Base-by-base conservation (phyloP, 2,888 invertebrate species). In the Macaria liturata region DNA sequence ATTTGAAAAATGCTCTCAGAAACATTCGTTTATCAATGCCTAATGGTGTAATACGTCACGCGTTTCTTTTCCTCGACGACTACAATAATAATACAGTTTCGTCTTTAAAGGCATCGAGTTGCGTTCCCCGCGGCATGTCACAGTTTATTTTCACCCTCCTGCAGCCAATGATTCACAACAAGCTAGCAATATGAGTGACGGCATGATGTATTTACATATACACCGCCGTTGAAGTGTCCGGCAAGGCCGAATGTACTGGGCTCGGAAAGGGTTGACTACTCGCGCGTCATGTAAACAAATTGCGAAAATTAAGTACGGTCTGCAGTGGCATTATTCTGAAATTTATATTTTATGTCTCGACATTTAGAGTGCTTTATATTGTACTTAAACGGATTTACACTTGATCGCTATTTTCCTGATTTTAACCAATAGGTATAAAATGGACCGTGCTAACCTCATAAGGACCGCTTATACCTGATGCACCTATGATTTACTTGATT, bases 101-200 rank as follows among this genome's bases (percentile, higher is more conserved):
- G 40, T 55, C 55, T 40, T 42, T 42, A 49, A 55, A 52, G 59
- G 54, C 40, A 55, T 55, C 45, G 39, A 40, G 59, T 45, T 47
- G 46, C 9, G 31, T 48, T 44, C 48, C 50, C 30, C 20, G 31
- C 43, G 46, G 4, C 37, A 40, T 55, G 59, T 59, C 55, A 59
- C 52, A 30, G 59, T 59, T 59, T 59, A 59, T 59, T 55, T 59
- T 59, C 54, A 50, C 54, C 34, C 44, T 49, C 46, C 48, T 59
- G 51, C 48, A 49, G 3, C 43, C 20, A 47, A 50, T 59, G 54
- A 59, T 59, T 59, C 59, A 59, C 50, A 54, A 50, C 40, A 32
- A 71, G 71, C 64, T 56, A 42, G 57, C 62, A 52, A 60, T 66
- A 61, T 69, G 72, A 74, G 71, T 74, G 76, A 75, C 61, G 54